These are phyloP conservation scores for Miltochrista miniata DNA, from an alignment of 2,888 invertebrate genomes.

Conservation along the genomic window DNA sequence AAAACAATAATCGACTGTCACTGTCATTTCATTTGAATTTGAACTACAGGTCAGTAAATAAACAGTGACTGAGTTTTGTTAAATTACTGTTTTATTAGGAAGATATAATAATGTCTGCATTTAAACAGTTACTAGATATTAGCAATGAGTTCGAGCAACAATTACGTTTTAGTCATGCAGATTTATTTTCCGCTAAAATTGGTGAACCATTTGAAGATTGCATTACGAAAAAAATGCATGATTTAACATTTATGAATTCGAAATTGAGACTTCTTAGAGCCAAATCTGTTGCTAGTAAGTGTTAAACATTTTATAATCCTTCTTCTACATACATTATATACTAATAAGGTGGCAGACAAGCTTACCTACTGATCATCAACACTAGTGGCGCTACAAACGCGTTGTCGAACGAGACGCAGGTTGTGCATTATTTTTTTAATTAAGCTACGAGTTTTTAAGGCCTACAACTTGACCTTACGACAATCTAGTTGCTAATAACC, in stretches of 20 bases:
- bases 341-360: too few species aligned
- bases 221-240: constrained; percentile 54
- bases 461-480: too few species aligned
- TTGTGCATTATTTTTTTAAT: too few species aligned
- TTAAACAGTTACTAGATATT: constrained; percentile 55
- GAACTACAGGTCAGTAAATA: background rate
- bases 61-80: background rate
- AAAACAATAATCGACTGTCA: too few species aligned
- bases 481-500: too few species aligned
- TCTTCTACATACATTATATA: too few species aligned
- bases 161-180: constrained; percentile 41
- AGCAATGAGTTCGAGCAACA: constrained; percentile 59
- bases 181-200: constrained; percentile 52
- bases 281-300: constrained; percentile 58
- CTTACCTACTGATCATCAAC: too few species aligned
- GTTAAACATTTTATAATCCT: background rate
- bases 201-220: constrained; percentile 55
- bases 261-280: constrained; percentile 66
- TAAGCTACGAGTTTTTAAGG: too few species aligned
- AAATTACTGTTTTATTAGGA: too few species aligned
- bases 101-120: constrained; percentile 51
- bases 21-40: too few species aligned
- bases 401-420: too few species aligned
- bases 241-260: constrained; percentile 55
- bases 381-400: too few species aligned